phyloP scores from a whole-genome alignment of 2,888 invertebrate genomes.

The Poecilobothrus nobilitatus region DNA sequence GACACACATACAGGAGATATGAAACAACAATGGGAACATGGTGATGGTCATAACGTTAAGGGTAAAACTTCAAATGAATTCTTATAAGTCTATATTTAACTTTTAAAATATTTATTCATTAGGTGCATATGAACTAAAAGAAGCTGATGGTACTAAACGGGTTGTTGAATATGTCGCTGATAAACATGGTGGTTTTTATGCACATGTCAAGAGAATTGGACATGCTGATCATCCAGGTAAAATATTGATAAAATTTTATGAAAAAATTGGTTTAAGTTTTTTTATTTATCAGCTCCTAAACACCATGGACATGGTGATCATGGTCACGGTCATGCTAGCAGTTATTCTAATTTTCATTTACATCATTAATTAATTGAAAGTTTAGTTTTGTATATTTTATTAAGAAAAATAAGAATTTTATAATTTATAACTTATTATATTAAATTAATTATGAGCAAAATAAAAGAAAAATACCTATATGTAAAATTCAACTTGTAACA shows the following conservation, averaged over 20 bases:
- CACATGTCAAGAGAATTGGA: not conserved
- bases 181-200: not conserved
- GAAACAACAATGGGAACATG: slow-evolving; percentile 46
- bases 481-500: too few species aligned
- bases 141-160: slow-evolving; percentile 8
- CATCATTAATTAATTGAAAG: not conserved
- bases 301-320: slow-evolving; percentile 5
- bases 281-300: not conserved
- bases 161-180: not conserved
- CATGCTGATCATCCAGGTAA: slow-evolving; percentile 8
- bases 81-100: too few species aligned
- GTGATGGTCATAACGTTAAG: slow-evolving; percentile 48
- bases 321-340: slow-evolving; percentile 8
- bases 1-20: slow-evolving; percentile 46
- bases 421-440: too few species aligned
- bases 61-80: slow-evolving; percentile 25
- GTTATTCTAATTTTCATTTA: slow-evolving; percentile 4
- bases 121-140: not conserved
- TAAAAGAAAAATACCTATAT: too few species aligned
- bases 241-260: too few species aligned
- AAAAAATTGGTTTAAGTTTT: not conserved
- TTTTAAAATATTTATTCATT: too few species aligned
- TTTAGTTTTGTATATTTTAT: too few species aligned
- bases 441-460: too few species aligned
- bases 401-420: too few species aligned